These are phyloP conservation scores for Oryzias melastigma DNA, from an alignment of 2,113 vertebrate genomes.

Conservation along the genomic window DNA sequence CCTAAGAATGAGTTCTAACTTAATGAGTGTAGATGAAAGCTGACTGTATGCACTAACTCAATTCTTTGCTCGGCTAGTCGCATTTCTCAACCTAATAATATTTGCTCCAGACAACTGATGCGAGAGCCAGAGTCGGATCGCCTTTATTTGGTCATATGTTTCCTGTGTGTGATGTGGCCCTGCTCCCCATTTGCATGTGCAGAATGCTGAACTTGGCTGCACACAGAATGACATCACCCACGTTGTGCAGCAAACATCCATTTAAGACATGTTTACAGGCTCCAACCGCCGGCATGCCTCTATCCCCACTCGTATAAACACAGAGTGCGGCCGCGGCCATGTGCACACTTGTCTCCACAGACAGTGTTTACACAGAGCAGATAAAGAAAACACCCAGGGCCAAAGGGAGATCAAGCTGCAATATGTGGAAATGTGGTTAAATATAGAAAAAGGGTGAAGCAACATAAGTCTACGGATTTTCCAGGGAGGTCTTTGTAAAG, in stretches of 20 bases:
- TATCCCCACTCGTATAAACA: constrained; percentile 54
- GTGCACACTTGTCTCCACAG: constrained; percentile 29
- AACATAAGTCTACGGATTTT: constrained; percentile 13
- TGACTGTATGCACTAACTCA: constrained; percentile 64
- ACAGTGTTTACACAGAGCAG: constrained; percentile 53
- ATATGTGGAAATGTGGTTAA: constrained; percentile 24
- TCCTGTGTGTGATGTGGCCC: constrained; percentile 14
- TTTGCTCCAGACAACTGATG: constrained; percentile 61
- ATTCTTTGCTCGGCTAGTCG: constrained; percentile 71
- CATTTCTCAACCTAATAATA: constrained; percentile 59
- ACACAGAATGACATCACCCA: constrained; percentile 58
- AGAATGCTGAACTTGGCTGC: constrained; percentile 51
- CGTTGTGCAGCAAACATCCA: constrained; percentile 52
- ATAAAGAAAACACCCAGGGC: constrained; percentile 30
- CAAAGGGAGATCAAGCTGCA: constrained; percentile 26
- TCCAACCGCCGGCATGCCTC: constrained; percentile 47
- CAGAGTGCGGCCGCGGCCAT: constrained; percentile 40
- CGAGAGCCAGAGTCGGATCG: constrained; percentile 33
- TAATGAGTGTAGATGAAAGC: constrained; percentile 66
- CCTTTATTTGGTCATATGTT: constrained; percentile 58
- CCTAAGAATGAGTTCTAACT: constrained; percentile 58
- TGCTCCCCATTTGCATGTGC: constrained; percentile 22
- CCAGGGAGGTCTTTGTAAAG: constrained; percentile 40
- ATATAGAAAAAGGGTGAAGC: constrained; percentile 9
- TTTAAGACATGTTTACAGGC: constrained; percentile 65